Evolutionary conservation across 2,797 vertebrate species (phyloP).

Genomic region (Hoplostethus mediterraneus): DNA sequence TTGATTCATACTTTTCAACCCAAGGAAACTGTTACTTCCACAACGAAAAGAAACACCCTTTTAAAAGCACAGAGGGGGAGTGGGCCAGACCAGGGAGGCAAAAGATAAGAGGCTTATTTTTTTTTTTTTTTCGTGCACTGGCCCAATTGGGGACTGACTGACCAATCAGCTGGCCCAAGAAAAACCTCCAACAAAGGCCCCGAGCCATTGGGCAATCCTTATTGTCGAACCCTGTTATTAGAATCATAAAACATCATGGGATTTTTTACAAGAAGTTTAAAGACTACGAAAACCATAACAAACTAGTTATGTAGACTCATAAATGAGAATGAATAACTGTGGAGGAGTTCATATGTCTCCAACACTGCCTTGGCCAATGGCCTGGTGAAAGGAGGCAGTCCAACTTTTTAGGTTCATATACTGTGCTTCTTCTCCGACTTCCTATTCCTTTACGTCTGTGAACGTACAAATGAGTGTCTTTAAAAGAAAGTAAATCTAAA

Average conservation of each 20-base stretch:
- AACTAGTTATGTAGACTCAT: constrained; percentile 42
- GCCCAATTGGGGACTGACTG: constrained; percentile 56
- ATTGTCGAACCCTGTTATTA: constrained; percentile 61
- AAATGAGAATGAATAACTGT: constrained; percentile 40
- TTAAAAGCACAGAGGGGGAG: background rate
- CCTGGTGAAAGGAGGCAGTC: constrained; percentile 15
- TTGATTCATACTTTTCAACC: background rate
- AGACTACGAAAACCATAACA: constrained; percentile 29
- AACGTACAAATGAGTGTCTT: constrained; percentile 10
- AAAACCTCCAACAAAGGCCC: constrained; percentile 58
- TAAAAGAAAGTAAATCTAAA: constrained; percentile 8
- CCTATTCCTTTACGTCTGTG: constrained; percentile 9
- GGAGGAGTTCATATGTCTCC: constrained; percentile 37
- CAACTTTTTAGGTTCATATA: constrained; percentile 33
- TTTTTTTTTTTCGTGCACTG: constrained; percentile 8
- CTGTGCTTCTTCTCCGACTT: constrained; percentile 23
- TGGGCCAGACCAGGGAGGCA: background rate
- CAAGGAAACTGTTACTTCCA: background rate
- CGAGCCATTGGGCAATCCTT: constrained; percentile 60
- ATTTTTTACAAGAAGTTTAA: constrained; percentile 38
- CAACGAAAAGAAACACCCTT: background rate
- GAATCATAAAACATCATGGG: constrained; percentile 42
- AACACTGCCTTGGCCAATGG: constrained; percentile 21
- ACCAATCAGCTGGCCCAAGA: constrained; percentile 51
- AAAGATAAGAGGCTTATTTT: constrained; percentile 40